phyloP scores from a whole-genome alignment of 2,113 vertebrate genomes.

The Microcebus tavaratra region DNA sequence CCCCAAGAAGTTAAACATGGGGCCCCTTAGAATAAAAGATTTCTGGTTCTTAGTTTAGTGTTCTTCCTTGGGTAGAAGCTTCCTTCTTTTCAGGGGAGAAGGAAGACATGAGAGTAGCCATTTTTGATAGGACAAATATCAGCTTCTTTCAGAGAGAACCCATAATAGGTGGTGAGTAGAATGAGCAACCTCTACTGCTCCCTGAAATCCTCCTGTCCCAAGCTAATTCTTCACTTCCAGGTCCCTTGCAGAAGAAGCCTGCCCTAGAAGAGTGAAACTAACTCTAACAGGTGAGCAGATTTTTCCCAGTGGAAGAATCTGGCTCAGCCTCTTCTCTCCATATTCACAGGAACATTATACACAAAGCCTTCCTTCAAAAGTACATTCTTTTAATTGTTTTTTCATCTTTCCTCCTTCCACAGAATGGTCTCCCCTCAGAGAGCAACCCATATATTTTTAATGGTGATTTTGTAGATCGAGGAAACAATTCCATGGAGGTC shows the following conservation, averaged over 20 bases:
- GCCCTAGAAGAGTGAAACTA: neutral
- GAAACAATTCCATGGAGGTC: slow-evolving; percentile 94
- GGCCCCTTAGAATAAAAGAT: neutral
- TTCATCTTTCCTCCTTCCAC: slow-evolving; percentile 60
- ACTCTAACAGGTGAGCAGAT: neutral
- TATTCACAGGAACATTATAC: neutral
- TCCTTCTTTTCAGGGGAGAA: slow-evolving; percentile 43
- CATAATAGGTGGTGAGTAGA: neutral
- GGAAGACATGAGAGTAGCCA: neutral
- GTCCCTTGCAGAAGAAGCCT: neutral
- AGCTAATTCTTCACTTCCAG: neutral
- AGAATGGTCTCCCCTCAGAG: slow-evolving; percentile 96
- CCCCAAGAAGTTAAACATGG: neutral
- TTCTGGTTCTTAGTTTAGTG: neutral
- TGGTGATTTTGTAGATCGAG: slow-evolving; percentile 98
- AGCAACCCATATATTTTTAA: slow-evolving; percentile 95
- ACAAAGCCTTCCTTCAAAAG: neutral
- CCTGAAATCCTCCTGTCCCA: neutral
- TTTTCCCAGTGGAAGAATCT: neutral
- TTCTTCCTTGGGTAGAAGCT: slow-evolving; percentile 19
- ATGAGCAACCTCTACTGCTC: neutral
- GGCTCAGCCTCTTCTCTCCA: neutral
- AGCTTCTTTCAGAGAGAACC: slow-evolving; percentile 40
- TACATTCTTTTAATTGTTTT: slow-evolving; percentile 41
- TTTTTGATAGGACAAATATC: slow-evolving; percentile 38